These are phyloP conservation scores for Blastobasis adustella DNA, from an alignment of 2,888 invertebrate genomes.

Conservation along the genomic window DNA sequence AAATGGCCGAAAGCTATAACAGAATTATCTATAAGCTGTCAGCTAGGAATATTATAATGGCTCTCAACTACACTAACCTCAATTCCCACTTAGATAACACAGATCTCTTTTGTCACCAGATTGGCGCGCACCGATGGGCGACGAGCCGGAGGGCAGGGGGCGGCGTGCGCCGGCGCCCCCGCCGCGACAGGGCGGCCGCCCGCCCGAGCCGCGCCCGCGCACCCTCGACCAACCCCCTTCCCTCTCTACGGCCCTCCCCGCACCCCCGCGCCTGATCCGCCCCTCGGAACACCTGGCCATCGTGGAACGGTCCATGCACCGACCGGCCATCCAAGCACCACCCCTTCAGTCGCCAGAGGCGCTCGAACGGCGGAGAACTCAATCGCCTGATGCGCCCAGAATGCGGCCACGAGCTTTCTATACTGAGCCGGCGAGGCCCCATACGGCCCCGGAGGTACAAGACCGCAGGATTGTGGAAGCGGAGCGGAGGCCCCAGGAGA, in stretches of 20 bases:
- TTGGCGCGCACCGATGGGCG: conserved; percentile 71
- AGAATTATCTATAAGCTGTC: too few relatives aligned
- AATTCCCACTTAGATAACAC: background rate
- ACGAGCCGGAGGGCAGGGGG: conserved; percentile 61
- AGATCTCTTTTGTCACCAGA: conserved; percentile 36
- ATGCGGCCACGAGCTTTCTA: too few relatives aligned
- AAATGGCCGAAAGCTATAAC: too few relatives aligned
- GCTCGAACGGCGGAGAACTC: too few relatives aligned
- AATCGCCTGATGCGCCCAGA: too few relatives aligned
- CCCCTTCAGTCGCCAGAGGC: background rate
- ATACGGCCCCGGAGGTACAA: too few relatives aligned
- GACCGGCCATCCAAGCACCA: background rate
- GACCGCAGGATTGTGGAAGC: conserved; percentile 11
- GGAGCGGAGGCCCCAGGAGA: conserved; percentile 28
- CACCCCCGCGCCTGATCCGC: conserved; percentile 56
- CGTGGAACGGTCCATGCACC: conserved; percentile 31
- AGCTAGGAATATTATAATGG: too few relatives aligned
- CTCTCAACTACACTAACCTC: too few relatives aligned
- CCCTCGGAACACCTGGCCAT: conserved; percentile 63
- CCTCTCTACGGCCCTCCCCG: conserved; percentile 17
- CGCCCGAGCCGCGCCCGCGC: conserved; percentile 46
- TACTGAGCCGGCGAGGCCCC: too few relatives aligned
- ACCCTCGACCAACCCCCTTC: conserved; percentile 14
- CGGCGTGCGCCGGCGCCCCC: conserved; percentile 57
- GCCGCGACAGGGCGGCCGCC: conserved; percentile 41